phyloP scores from a whole-genome alignment of 2,888 invertebrate species.

The Frankliniella fusca region DNA sequence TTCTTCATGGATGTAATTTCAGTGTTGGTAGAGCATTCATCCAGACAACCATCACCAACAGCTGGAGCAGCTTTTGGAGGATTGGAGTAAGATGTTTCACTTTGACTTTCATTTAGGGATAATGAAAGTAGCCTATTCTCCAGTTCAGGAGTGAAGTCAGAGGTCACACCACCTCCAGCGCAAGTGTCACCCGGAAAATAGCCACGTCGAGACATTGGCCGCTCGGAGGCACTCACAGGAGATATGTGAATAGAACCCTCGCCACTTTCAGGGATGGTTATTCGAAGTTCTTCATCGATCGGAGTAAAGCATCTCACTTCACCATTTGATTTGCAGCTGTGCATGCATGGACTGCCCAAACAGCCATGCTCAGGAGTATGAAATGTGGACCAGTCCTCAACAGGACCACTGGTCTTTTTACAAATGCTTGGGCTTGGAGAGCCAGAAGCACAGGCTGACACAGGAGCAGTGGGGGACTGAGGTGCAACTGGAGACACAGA shows the following conservation, averaged over 20 bases:
- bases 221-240: constrained; percentile 18
- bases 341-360: background rate
- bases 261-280: constrained; percentile 12
- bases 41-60: background rate
- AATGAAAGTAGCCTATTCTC: constrained; percentile 1
- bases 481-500: background rate
- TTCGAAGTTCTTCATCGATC: constrained; percentile 24
- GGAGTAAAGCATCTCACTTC: constrained; percentile 5
- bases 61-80: constrained; percentile 8
- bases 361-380: background rate
- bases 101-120: constrained; percentile 3
- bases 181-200: constrained; percentile 27
- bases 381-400: background rate
- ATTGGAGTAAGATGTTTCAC: background rate
- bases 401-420: background rate
- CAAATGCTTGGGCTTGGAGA: background rate
- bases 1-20: background rate
- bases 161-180: background rate
- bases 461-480: background rate
- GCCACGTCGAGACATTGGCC: constrained; percentile 35
- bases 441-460: background rate
- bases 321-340: background rate
- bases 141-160: background rate
- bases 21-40: constrained; percentile 21
- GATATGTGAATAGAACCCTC: constrained; percentile 9